Percentiles rank a stretch among this genome's conserved stretches.
Conservation (phyloP, 1,140 invertebrate genomes). For the Ips nitidus region DNA sequence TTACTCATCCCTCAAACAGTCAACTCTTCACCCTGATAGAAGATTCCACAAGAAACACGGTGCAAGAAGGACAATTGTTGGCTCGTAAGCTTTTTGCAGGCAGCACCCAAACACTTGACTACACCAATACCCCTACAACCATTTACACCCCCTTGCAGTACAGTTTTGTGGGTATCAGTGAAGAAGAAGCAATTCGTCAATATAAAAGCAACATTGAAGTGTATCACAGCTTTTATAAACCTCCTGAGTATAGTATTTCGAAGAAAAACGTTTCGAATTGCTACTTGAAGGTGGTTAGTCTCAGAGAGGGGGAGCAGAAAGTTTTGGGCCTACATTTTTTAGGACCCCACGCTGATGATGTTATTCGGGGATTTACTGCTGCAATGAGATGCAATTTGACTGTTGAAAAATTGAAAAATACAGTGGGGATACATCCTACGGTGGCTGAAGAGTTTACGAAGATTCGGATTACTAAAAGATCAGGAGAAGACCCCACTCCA, state of each 20-base stretch:
- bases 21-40: conserved; percentile 66
- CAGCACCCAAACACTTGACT: conserved; percentile 73
- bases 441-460: conserved; percentile 87
- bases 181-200: conserved; percentile 78
- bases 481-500: conserved; percentile 78
- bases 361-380: conserved; percentile 93
- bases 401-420: conserved; percentile 83
- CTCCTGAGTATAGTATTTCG: conserved; percentile 93
- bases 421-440: conserved; percentile 97
- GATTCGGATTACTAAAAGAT: conserved; percentile 77
- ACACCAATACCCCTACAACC: conserved; percentile 91
- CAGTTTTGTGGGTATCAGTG: conserved; percentile 88
- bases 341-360: conserved; percentile 94
- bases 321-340: conserved; percentile 94
- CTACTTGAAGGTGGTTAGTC: conserved; percentile 77
- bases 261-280: conserved; percentile 75
- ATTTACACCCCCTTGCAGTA: conserved; percentile 98
- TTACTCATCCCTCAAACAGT: conserved; percentile 43
- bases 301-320: conserved; percentile 67
- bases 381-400: conserved; percentile 85
- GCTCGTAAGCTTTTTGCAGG: conserved; percentile 72
- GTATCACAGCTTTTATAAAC: conserved; percentile 92
- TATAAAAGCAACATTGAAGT: conserved; percentile 75
- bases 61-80: conserved; percentile 87
- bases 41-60: conserved; percentile 95